Evolutionary conservation across 2,888 invertebrate genomes (phyloP).

Genomic region (Phania funesta): DNA sequence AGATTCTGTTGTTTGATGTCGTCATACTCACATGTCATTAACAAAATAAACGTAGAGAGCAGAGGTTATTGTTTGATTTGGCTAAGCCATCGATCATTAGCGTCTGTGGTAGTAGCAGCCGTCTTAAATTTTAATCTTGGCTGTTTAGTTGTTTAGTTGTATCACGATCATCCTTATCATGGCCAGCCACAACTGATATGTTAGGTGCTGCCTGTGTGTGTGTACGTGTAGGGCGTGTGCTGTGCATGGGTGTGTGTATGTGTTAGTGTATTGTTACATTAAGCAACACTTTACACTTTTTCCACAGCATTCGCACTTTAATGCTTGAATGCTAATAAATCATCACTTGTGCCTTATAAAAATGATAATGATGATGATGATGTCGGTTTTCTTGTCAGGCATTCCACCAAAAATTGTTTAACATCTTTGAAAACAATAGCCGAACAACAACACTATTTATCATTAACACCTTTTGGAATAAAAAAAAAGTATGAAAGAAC

Average conservation of each 20-base stretch:
- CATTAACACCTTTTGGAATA: constrained; percentile 56
- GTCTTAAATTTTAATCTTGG: constrained; percentile 33
- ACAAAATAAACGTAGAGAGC: constrained; percentile 13
- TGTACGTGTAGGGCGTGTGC: background rate
- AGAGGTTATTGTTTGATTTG: constrained; percentile 14
- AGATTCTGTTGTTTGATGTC: background rate
- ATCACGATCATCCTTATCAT: constrained; percentile 18
- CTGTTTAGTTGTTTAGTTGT: background rate
- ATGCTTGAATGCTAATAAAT: constrained; percentile 67
- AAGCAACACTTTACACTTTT: background rate
- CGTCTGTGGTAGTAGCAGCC: background rate
- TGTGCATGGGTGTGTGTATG: background rate
- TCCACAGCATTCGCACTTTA: constrained; percentile 60
- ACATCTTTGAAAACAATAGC: constrained; percentile 11
- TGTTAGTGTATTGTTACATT: background rate
- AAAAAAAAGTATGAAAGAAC: background rate
- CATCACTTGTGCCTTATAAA: constrained; percentile 50
- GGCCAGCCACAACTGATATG: constrained; percentile 13
- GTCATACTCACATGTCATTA: constrained; percentile 44
- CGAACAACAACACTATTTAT: constrained; percentile 37
- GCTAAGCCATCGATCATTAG: constrained; percentile 50
- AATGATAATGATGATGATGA: constrained; percentile 46
- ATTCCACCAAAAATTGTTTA: constrained; percentile 28
- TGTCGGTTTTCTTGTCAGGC: constrained; percentile 17
- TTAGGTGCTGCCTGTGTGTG: background rate